Percentiles rank a stretch among this genome's conserved stretches.
phyloP scores from a whole-genome alignment of 1,140 invertebrate genomes.

The Planococcus citri region DNA sequence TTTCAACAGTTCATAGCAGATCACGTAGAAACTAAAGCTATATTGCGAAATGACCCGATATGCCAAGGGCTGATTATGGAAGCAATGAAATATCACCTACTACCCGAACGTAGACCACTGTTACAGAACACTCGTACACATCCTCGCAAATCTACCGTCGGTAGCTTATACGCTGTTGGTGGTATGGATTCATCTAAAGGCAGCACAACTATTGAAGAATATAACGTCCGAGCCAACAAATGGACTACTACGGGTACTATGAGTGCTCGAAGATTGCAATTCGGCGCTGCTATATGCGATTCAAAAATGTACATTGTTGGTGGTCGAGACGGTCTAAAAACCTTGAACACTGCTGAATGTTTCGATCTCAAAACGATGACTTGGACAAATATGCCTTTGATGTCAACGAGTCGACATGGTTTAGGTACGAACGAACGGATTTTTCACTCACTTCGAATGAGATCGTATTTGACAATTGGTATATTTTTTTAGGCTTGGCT shows the following conservation, averaged over 20 bases:
- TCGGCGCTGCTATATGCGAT: conserved; percentile 76
- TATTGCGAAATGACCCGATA: neutral
- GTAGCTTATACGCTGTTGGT: neutral
- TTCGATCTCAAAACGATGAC: conserved; percentile 61
- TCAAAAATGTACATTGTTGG: conserved; percentile 72
- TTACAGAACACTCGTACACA: conserved; percentile 62
- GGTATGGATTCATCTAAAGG: conserved; percentile 37
- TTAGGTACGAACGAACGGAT: conserved; percentile 40
- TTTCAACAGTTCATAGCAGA: neutral
- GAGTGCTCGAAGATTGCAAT: conserved; percentile 64
- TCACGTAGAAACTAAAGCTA: neutral
- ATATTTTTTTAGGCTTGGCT: conserved; percentile 52
- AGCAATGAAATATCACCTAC: conserved; percentile 68
- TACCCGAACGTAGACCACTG: conserved; percentile 65
- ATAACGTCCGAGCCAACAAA: conserved; percentile 67
- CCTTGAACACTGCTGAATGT: conserved; percentile 76
- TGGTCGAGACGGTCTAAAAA: conserved; percentile 86
- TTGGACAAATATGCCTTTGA: conserved; percentile 65
- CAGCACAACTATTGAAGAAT: conserved; percentile 76
- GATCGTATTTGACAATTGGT: neutral
- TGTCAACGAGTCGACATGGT: conserved; percentile 85
- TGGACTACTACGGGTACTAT: conserved; percentile 69
- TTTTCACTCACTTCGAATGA: neutral
- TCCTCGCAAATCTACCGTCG: conserved; percentile 57
- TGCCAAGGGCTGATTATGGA: conserved; percentile 64